A percentile compares a stretch with the other conserved stretches of the same genome.
phyloP scores from a whole-genome alignment of 2,888 invertebrate genomes.

The Leucophenga montana region DNA sequence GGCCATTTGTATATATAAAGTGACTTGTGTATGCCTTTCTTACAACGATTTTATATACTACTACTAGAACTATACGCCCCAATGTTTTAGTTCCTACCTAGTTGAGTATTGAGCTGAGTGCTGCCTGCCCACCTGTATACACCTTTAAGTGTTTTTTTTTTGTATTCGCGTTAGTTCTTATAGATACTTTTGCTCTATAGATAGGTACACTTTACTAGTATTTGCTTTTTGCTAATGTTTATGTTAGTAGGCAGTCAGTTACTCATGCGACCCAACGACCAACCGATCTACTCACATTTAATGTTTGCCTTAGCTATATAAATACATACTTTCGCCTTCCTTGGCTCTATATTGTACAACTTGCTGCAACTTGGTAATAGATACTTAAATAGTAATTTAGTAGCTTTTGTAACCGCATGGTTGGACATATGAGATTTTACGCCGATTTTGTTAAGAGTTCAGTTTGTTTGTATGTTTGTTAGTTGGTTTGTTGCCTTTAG shows the following conservation, averaged over 20 bases:
- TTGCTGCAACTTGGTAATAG: conserved; percentile 59
- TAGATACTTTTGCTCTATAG: background rate
- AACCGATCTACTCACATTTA: background rate
- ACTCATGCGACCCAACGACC: background rate
- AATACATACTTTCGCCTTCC: background rate
- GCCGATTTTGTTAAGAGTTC: conserved; percentile 51
- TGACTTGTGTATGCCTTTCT: conserved; percentile 4
- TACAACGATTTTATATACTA: background rate
- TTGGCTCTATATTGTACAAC: conserved; percentile 32
- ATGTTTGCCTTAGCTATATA: conserved; percentile 8
- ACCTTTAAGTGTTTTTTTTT: conserved; percentile 1
- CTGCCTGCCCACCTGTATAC: conserved; percentile 5
- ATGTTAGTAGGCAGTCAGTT: conserved; percentile 10
- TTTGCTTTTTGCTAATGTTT: conserved; percentile 19
- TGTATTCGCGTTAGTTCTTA: background rate
- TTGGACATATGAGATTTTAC: conserved; percentile 63
- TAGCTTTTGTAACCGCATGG: conserved; percentile 60
- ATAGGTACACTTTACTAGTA: background rate
- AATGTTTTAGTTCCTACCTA: background rate
- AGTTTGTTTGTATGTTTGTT: conserved; percentile 25
- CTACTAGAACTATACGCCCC: background rate
- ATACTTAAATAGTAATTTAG: conserved; percentile 65
- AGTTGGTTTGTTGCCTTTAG: conserved; percentile 1
- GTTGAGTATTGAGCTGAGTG: background rate
- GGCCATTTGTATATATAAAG: conserved; percentile 38